Percentiles rank a stretch among this genome's conserved stretches.
Conservation (phyloP, 2,797 vertebrate genomes). For the Hyperoplus lanceolatus region DNA sequence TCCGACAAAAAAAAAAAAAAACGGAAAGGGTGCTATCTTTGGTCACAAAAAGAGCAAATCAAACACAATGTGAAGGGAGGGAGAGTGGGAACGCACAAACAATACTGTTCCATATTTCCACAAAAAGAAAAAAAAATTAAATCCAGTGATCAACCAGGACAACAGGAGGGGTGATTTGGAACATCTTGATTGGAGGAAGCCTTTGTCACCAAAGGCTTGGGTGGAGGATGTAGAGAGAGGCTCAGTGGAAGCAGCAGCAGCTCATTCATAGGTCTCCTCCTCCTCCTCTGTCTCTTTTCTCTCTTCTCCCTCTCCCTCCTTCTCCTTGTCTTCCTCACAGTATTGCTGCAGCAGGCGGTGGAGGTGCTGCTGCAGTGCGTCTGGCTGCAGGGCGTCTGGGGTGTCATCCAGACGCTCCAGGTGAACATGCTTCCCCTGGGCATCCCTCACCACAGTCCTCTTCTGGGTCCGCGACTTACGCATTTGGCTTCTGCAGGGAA, state of each 20-base stretch:
- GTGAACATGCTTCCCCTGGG: conserved; percentile 88
- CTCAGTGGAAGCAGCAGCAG: conserved; percentile 49
- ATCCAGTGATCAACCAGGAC: conserved; percentile 50
- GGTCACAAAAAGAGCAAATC: conserved; percentile 92
- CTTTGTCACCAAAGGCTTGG: conserved; percentile 31
- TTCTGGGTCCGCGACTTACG: conserved; percentile 92
- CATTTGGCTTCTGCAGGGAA: conserved; percentile 89
- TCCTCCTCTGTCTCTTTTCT: conserved; percentile 79
- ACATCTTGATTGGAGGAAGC: conserved; percentile 33
- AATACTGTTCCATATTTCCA: conserved; percentile 57
- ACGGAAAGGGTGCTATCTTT: conserved; percentile 89
- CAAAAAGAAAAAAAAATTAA: conserved; percentile 38
- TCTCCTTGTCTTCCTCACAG: conserved; percentile 79
- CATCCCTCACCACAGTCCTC: conserved; percentile 95
- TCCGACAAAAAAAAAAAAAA: conserved; percentile 67
- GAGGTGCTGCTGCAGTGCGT: conserved; percentile 93
- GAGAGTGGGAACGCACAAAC: conserved; percentile 48
- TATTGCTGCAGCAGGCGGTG: conserved; percentile 92
- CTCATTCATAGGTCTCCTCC: conserved; percentile 65
- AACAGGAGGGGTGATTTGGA: conserved; percentile 13
- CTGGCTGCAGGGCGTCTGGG: conserved; percentile 87
- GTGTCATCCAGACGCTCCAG: conserved; percentile 92
- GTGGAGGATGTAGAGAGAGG: conserved; percentile 27
- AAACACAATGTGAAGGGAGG: conserved; percentile 63
- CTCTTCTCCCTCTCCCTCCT: conserved; percentile 67